Conservation (phyloP, 2,113 vertebrate species). For the Drymodes brunneopygia region DNA sequence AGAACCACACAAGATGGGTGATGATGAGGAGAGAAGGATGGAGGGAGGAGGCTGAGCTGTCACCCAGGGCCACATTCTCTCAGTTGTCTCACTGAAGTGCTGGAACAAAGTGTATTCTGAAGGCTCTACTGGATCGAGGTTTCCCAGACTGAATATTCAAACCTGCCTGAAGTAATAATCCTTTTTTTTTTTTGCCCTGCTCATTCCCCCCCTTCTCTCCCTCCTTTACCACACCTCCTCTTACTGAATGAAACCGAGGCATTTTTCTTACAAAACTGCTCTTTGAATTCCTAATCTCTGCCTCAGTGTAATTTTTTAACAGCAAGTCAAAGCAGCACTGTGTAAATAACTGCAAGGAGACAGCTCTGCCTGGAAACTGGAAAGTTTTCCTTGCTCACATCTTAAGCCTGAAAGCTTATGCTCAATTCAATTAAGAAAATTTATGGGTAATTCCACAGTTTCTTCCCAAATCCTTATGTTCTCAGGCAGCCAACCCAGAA, state of each 20-base stretch:
- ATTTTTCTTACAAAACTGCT: constrained; percentile 6
- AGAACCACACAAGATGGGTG: not conserved
- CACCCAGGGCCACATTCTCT: not conserved
- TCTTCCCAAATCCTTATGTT: constrained; percentile 36
- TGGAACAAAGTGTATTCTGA: not conserved
- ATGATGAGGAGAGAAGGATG: not conserved
- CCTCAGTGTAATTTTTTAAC: not conserved
- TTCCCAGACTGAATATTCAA: not conserved
- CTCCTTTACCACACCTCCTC: not conserved
- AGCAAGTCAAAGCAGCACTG: constrained; percentile 30
- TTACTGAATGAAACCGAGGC: not conserved
- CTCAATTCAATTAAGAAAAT: constrained; percentile 54
- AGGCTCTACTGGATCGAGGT: not conserved
- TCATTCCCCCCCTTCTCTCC: not conserved
- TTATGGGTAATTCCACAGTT: constrained; percentile 41
- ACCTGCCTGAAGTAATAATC: not conserved
- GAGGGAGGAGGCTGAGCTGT: not conserved
- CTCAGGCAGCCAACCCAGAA: constrained; percentile 22
- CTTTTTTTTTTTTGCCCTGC: not conserved
- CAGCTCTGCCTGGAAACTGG: constrained; percentile 37
- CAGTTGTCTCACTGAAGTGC: not conserved
- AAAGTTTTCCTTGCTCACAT: constrained; percentile 12
- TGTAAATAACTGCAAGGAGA: constrained; percentile 45
- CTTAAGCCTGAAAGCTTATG: constrained; percentile 2
- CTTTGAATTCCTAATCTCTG: constrained; percentile 43